Conservation (phyloP, 1,140 invertebrate genomes). For the Oreohelix idahoensis region DNA sequence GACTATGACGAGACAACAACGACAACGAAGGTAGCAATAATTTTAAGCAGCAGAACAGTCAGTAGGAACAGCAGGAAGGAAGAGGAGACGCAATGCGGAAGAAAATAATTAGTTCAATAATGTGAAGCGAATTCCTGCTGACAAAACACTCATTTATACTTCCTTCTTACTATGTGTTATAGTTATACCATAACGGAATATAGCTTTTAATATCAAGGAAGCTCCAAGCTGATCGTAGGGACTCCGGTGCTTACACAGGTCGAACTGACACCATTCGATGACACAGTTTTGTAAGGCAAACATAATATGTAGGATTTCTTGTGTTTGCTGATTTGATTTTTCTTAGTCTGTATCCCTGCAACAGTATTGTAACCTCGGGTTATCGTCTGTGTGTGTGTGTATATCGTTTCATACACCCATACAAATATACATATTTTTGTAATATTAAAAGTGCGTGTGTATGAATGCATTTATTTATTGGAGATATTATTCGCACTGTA, state of each 20-base stretch:
- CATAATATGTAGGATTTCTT: neutral
- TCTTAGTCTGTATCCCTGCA: neutral
- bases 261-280: neutral
- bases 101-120: slow-evolving; percentile 1
- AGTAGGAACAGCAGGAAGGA: too few species aligned
- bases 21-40: too few species aligned
- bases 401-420: neutral
- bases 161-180: neutral
- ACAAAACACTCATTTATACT: neutral
- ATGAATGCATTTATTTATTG: too few species aligned
- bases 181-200: neutral
- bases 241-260: neutral
- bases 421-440: too few species aligned
- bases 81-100: neutral
- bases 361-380: neutral
- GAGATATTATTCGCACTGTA: too few species aligned
- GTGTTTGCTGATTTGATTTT: neutral
- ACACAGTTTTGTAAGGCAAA: neutral
- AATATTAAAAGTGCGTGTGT: too few species aligned
- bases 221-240: neutral
- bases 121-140: neutral
- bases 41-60: too few species aligned
- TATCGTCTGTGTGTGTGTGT: neutral
- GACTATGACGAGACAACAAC: too few species aligned
- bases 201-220: neutral